Evolutionary conservation across 1,140 invertebrate species (phyloP), one percentile per base, ranked within the genome.

Genomic region (Drusus annulatus): DNA sequence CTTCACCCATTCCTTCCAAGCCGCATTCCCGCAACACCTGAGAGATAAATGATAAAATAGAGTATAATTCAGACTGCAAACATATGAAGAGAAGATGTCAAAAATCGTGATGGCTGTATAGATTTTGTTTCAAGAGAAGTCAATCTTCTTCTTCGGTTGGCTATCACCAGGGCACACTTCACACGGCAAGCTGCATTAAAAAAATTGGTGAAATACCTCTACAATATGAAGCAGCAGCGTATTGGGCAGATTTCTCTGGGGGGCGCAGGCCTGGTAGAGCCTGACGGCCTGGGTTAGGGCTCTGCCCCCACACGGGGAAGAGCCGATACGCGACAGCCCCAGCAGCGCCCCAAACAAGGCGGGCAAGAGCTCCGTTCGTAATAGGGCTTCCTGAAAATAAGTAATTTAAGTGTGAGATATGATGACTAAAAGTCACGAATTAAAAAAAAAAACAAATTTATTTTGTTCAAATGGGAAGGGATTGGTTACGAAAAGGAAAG

Each of bases 181-280:
- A n/a, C n/a, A n/a, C n/a, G n/a, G n/a, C n/a, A n/a, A n/a, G n/a
- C n/a, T n/a, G 25, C 25, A 28, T 28, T 28, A 28, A 7, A 23
- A 56, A 0, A 56, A 17, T 36, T 2, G 10, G 36, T 28, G 16
- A 65, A 23, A 19, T 74, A 74, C 69, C 69, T 74, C 69, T 17
- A 74, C 69, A 56, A 74, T 74, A 74, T 74, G 69, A 28, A 54
- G 69, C n/a, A 74, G 51, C 51, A 74, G 51, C 21, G 50, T 54
- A 31, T 74, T 56, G 69, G 69, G 69, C 6, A 76, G 74, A 56
- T 36, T 76, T 5, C 52, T 28, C n/a, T 56, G 76, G 19, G 91
- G 91, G 6, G 96, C 95, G 23, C 95, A 96, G 84, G 93, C 93
- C 85, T 95, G 92, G 88, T 98, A 98, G 45, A 98, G 87, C 85